Percentiles rank a stretch among this genome's conserved stretches.
Conservation (phyloP, 2,113 vertebrate species). For the Coturnix japonica region DNA sequence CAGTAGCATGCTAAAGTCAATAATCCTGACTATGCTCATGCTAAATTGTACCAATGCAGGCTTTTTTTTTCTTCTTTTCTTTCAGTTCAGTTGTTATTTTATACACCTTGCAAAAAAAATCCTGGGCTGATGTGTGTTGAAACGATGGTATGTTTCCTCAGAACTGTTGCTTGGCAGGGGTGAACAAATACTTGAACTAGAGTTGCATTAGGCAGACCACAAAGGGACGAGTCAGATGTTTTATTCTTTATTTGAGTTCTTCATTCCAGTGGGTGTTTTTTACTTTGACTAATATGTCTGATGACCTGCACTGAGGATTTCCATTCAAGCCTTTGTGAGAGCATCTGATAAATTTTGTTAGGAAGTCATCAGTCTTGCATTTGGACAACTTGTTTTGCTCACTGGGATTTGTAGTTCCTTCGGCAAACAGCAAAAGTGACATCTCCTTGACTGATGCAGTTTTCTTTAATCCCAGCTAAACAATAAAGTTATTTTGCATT, state of each 20-base stretch:
- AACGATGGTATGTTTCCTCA: background rate
- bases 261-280: background rate
- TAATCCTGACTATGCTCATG: background rate
- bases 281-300: background rate
- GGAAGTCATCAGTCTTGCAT: conserved; percentile 44
- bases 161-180: background rate
- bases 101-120: background rate
- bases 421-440: conserved; percentile 17
- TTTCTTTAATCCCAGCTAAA: conserved; percentile 9
- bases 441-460: conserved; percentile 17
- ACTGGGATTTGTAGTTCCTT: conserved; percentile 49
- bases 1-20: background rate
- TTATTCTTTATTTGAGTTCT: background rate
- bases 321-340: conserved; percentile 27
- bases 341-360: conserved; percentile 60
- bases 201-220: background rate
- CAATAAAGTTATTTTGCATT: background rate
- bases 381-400: conserved; percentile 57
- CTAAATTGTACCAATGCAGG: background rate
- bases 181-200: background rate
- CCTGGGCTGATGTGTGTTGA: background rate
- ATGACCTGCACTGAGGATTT: conserved; percentile 2
- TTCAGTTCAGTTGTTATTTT: background rate
- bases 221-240: background rate
- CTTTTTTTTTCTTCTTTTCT: background rate